phyloP scores from a whole-genome alignment of 2,888 invertebrate species.

The Molorchus minor region DNA sequence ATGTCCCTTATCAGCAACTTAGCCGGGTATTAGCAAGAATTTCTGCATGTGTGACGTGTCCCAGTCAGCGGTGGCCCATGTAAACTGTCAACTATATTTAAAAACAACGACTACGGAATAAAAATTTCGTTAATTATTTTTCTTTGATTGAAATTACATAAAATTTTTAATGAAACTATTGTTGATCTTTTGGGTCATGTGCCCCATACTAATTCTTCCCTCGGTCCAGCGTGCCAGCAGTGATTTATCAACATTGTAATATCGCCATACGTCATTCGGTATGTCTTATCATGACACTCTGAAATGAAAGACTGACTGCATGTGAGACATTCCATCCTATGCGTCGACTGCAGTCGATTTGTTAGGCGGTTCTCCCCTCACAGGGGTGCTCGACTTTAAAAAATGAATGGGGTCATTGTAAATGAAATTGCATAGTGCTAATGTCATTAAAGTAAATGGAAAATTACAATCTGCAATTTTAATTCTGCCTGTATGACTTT shows the following conservation, averaged over 20 bases:
- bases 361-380: constrained; percentile 18
- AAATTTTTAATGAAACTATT: neutral
- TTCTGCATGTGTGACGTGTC: constrained; percentile 19
- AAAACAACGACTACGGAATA: no score
- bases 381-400: constrained; percentile 1
- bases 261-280: constrained; percentile 27
- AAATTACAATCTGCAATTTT: no score
- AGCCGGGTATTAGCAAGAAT: constrained; percentile 30
- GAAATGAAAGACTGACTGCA: constrained; percentile 24
- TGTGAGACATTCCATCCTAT: constrained; percentile 19
- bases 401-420: constrained; percentile 13
- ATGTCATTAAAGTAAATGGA: constrained; percentile 7
- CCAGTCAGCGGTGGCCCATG: constrained; percentile 10
- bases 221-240: constrained; percentile 19
- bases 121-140: neutral
- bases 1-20: constrained; percentile 23
- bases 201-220: neutral
- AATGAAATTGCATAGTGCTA: constrained; percentile 4
- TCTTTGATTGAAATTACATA: neutral
- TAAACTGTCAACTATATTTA: no score
- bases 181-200: neutral
- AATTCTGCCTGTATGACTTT: no score
- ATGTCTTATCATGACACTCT: constrained; percentile 22
- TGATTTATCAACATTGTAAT: constrained; percentile 26
- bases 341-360: constrained; percentile 21